Base-by-base conservation (phyloP, 2,888 invertebrate genomes). In the Agrochola circellaris region DNA sequence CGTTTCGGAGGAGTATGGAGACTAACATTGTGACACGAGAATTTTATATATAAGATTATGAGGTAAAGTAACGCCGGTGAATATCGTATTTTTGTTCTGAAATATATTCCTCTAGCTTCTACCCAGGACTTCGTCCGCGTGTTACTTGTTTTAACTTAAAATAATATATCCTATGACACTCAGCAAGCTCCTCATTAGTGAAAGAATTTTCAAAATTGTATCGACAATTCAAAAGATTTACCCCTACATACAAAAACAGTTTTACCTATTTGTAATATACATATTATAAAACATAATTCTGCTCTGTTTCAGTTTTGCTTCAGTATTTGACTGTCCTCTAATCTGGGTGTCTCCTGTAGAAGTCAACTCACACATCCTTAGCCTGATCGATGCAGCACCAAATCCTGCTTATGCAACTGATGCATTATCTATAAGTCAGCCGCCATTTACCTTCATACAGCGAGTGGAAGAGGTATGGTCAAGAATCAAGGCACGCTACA, bases 281-380 rank as follows among this genome's bases (percentile, higher is more conserved):
- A n/a, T n/a, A n/a, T n/a, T n/a, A n/a, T n/a, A n/a, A n/a, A 56
- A n/a, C n/a, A 42, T 13, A 3, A 9, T 23, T 54, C 13, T 60
- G 3, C 20, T 17, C 15, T 48, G 5, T 93, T 92, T 26, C 88
- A 95, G 95, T 3, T 89, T 94, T 4, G 88, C 93, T 15, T 75
- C 92, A 42, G 83, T 95, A 0, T 95, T 89, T 78, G 82, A 92
- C 17, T 93, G 93, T 56, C 95, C 95, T 0, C 84, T 92, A 11
- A 92, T 95, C 38, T 95, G 94, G 94, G 77, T 91, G 0, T 92
- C 92, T 0, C 88, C 94, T 0, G 77, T 93, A 38, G 93, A 93
- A 17, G 90, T 94, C 0, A 93, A 95, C 77, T 90, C 90, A 64
- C 66, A 82, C 58, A 77, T 92, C 0, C 73, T 93, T 8, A 84